Evolutionary conservation across 64 coral and sea anemone species (phyloP), one percentile per base, ranked within the genome.

Genomic region (Exaiptasia diaphana): DNA sequence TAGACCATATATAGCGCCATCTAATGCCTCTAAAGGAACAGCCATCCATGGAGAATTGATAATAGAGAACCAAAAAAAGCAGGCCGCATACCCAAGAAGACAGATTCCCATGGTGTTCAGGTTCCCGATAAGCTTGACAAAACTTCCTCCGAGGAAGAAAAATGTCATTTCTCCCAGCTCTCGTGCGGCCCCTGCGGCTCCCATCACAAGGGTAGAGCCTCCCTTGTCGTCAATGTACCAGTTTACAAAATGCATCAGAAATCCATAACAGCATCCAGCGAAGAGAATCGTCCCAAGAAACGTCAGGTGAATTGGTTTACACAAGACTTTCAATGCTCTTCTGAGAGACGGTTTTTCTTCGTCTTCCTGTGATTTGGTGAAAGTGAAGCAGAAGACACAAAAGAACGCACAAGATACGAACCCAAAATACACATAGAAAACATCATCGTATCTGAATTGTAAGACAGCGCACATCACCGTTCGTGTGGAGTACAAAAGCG

Each of bases 201-300:
- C 93, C 93, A 97, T 97, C 22, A 92, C 82, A 5, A 83, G 15
- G 0, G 89, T 67, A 25, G 78, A 78, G 5, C 88, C 93, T 5
- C 68, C 64, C 12, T 76, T 38, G 79, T 97, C 93, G 37, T 97
- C 89, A 14, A 97, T 88, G 52, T 88, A 92, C 93, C 93, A 97
- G 67, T 92, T 92, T 0, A 97, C 85, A 26, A 88, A 97, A 48
- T 97, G 89, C 30, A 97, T 46, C 20, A 97, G 33, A 12, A 97
- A 85, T 4, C 93, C 93, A 45, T 85, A 87, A 33, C 89, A 97
- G 14, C 41, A 57, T 36, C 93, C 93, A 0, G 74, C 64, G 41
- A 71, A 92, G n/a, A 87, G 76, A 3, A 83, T 81, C 4, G 84
- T 85, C 3, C 79, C 11, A 1, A 97, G 73, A 64, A 92, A 97